Evolutionary conservation across 2,888 invertebrate species (phyloP).

Genomic region (Melieria picta): DNA sequence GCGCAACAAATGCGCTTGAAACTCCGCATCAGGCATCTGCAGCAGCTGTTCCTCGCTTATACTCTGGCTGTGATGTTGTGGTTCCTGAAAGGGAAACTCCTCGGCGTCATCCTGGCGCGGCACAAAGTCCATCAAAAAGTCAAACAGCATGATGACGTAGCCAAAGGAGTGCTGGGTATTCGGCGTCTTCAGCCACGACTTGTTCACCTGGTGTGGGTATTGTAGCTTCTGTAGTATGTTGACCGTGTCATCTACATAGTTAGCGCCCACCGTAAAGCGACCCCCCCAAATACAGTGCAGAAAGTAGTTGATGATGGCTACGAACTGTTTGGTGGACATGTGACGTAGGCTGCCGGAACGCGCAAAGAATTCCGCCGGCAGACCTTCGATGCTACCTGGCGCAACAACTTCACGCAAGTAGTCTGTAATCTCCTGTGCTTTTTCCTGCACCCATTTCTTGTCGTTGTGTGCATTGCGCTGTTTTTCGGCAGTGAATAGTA

Average conservation of each 20-base stretch:
- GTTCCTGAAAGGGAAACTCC: conserved; percentile 43
- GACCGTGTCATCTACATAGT: conserved; percentile 60
- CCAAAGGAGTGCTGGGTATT: conserved; percentile 62
- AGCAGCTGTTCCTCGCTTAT: conserved; percentile 37
- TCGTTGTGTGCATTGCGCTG: conserved; percentile 55
- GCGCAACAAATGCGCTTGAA: conserved; percentile 47
- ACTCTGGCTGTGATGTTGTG: conserved; percentile 33
- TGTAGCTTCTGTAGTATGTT: conserved; percentile 57
- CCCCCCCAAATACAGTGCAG: conserved; percentile 57
- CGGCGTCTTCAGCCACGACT: conserved; percentile 64
- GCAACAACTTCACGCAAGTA: conserved; percentile 47
- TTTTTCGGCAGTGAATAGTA: conserved; percentile 54
- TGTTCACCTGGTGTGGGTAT: conserved; percentile 61
- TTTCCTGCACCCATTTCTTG: conserved; percentile 60
- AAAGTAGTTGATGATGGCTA: conserved; percentile 58
- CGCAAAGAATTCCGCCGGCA: conserved; percentile 51
- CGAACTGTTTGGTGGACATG: conserved; percentile 64
- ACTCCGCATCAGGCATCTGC: conserved; percentile 53
- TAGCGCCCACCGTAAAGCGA: conserved; percentile 54
- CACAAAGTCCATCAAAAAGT: conserved; percentile 60
- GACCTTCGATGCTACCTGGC: conserved; percentile 41
- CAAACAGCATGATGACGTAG: conserved; percentile 59
- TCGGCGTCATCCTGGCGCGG: conserved; percentile 37
- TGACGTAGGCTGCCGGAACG: conserved; percentile 53
- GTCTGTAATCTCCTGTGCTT: conserved; percentile 54